A percentile compares a stretch with the other conserved stretches of the same genome.
Evolutionary conservation across 2,888 invertebrate species (phyloP).

Genomic region (Dendrolimus houi): DNA sequence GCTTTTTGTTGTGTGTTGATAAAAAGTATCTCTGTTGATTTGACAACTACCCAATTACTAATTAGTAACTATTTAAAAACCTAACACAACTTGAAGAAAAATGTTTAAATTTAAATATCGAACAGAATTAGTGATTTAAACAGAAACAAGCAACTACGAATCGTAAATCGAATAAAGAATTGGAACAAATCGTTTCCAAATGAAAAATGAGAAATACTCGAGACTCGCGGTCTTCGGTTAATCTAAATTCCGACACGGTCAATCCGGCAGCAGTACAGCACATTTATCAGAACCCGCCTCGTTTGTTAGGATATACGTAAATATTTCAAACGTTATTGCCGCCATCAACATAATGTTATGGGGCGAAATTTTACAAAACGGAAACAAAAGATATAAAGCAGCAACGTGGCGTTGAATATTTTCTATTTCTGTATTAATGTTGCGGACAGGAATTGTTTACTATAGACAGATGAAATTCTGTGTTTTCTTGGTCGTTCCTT

Average conservation of each 20-base stretch:
- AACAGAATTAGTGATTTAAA: too few relatives aligned
- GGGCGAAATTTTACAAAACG: constrained; percentile 71
- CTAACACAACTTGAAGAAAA: too few relatives aligned
- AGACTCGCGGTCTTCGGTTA: constrained; percentile 23
- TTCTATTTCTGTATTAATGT: constrained; percentile 54
- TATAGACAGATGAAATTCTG: background rate
- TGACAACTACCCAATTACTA: too few relatives aligned
- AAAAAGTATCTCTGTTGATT: too few relatives aligned
- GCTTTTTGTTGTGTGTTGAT: too few relatives aligned
- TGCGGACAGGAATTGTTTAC: constrained; percentile 20
- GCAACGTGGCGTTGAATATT: constrained; percentile 47
- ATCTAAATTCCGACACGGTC: constrained; percentile 62
- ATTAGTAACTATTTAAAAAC: too few relatives aligned
- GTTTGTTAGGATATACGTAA: constrained; percentile 73
- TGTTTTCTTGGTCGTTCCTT: too few relatives aligned
- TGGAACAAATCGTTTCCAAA: constrained; percentile 23
- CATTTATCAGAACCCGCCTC: constrained; percentile 62
- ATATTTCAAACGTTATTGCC: constrained; percentile 74
- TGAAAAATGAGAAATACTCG: constrained; percentile 26
- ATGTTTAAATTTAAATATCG: too few relatives aligned
- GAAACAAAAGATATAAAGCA: constrained; percentile 68
- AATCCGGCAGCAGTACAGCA: constrained; percentile 52
- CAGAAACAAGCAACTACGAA: background rate
- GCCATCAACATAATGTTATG: constrained; percentile 74
- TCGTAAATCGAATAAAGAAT: constrained; percentile 11